Evolutionary conservation across 2,113 vertebrate genomes (phyloP), one percentile per base, ranked within the genome.

Genomic region (Grus americana): DNA sequence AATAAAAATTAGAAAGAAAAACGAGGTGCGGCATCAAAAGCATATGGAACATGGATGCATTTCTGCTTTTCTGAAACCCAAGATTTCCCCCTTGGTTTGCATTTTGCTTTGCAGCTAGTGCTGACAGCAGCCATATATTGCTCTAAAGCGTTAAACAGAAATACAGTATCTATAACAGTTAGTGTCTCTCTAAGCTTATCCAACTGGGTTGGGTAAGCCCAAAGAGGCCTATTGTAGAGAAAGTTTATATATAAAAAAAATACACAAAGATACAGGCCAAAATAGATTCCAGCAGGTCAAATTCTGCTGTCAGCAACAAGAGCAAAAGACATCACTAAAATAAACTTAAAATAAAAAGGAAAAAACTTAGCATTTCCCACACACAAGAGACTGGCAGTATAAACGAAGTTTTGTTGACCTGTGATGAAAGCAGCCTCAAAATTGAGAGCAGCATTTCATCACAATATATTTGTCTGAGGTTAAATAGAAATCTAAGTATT

Each of bases 181-280:
- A 98, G 97, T 84, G 96, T 97, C 99, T 99, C 98, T 94, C 99
- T 97, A 98, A 99, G 99, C 99, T 98, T 99, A 98, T 96, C 99
- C 99, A 99, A 99, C 98, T 21, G 96, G 12, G 97, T 99, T 99
- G 99, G 99, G 98, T 98, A 99, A 99, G 98, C 99, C 98, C 98
- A 98, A 98, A 99, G 98, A 99, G 99, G 98, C 98, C 98, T 98
- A 98, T 87, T 97, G 96, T 98, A 98, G 97, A 97, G 96, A 97
- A 96, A 91, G 93, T 90, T 97, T 96, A 95, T 96, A 96, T 96
- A 97, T 95, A 95, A 86, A 97, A 78, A 78, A 94, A 94, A 97
- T 97, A 98, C 99, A 99, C 99, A 99, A 98, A 99, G 99, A 99
- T 99, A 99, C 98, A 99, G 99, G 99, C 99, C 98, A 99, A 98